phyloP scores from a whole-genome alignment of 1,140 invertebrate genomes.

The Drosophila paulistorum region DNA sequence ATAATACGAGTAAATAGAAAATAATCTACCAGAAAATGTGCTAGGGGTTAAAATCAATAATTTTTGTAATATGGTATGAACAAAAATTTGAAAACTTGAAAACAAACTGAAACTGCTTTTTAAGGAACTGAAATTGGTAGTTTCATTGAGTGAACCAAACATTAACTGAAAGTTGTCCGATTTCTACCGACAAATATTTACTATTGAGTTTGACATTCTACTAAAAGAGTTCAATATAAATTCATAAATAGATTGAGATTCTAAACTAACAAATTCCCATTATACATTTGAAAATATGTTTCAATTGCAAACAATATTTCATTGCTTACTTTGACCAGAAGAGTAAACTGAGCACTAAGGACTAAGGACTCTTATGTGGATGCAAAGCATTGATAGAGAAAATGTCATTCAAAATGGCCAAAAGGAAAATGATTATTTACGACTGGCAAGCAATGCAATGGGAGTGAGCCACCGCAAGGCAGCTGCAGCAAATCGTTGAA shows the following conservation, averaged over 20 bases:
- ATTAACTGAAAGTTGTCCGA: no score
- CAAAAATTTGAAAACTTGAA: no score
- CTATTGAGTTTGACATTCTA: no score
- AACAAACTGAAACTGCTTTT: no score
- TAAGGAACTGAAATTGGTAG: not conserved
- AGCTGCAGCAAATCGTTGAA: slow-evolving; percentile 29
- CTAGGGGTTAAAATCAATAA: not conserved
- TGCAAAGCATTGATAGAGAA: not conserved
- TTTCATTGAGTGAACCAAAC: no score
- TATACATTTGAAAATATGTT: not conserved
- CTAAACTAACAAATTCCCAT: no score
- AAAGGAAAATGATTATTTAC: slow-evolving; percentile 14
- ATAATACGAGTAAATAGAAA: not conserved
- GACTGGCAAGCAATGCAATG: slow-evolving; percentile 10
- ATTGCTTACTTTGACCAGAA: not conserved
- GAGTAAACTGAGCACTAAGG: not conserved
- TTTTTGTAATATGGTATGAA: not conserved
- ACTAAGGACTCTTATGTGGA: not conserved
- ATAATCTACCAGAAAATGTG: not conserved
- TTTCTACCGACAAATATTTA: no score
- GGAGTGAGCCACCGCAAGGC: not conserved
- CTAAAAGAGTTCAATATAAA: no score
- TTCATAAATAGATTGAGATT: no score
- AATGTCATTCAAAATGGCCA: slow-evolving; percentile 24
- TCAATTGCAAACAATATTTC: slow-evolving; percentile 3